Evolutionary conservation across 2,797 vertebrate genomes (phyloP), one percentile per base, ranked within the genome.

Genomic region (Hydrolagus colliei): DNA sequence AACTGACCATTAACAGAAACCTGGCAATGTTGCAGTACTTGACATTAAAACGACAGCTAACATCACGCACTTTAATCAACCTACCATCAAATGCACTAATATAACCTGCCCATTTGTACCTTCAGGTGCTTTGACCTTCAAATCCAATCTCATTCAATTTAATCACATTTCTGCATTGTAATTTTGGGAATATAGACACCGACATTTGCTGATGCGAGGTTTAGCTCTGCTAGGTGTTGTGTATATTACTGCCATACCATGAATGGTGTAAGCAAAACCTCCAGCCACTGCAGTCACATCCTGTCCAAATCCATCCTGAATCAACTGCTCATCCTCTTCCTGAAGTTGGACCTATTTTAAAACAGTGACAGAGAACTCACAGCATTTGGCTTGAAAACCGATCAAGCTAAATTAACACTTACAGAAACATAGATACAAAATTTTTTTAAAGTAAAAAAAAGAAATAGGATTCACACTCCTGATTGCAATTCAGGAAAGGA

Each of bases 251-350:
- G 13, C 80, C 91, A 88, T 90, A 97, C 97, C 96, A 75, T 98
- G 97, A 89, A 98, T 92, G 9, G 95, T 96, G 86, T 96, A 99
- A 84, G 95, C 97, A 90, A 99, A 99, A 41, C 98, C 96, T 91
- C 98, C 98, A 80, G 97, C 97, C 87, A 99, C 89, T 86, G 97
- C 98, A 1, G 97, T 97, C 88, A 96, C 96, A 14, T 97, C 97
- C 89, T 95, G 94, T 52, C 95, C 93, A 89, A 95, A 96, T 88
- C 97, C 94, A 86, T 96, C 96, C 88, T 97, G 96, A 91, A 97
- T 88, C 0, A 92, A 91, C 41, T 6, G 41, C 0, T 97, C 96
- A 89, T 97, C 96, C 62, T 94, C 94, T 76, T 96, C 92, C 96
- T 99, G 93, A 71, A 87, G 91, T 41, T 84, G 79, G 14, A 27